A percentile compares a stretch with the other conserved stretches of the same genome.
phyloP scores from a whole-genome alignment of 1,140 invertebrate species.

The Samia ricini region DNA sequence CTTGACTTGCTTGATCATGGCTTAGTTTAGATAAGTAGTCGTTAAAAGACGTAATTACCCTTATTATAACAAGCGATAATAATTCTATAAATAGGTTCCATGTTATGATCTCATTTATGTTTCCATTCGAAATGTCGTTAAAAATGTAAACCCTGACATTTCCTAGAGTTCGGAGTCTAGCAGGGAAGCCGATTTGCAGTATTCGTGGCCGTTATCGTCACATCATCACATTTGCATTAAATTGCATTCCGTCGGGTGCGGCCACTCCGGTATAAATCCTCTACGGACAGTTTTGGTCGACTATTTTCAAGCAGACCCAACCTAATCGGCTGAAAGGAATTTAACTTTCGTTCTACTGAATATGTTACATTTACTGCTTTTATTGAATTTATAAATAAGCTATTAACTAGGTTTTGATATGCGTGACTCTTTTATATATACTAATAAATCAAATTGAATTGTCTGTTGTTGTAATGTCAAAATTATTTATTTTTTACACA shows the following conservation, averaged over 20 bases:
- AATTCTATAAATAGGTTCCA: too few species aligned
- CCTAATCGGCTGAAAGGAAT: not conserved
- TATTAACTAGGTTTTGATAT: too few species aligned
- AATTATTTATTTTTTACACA: too few species aligned
- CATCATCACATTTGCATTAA: slow-evolving; percentile 57
- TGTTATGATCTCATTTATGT: too few species aligned
- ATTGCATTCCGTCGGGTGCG: slow-evolving; percentile 37
- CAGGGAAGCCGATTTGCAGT: not conserved
- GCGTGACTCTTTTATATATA: too few species aligned
- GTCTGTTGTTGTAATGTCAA: too few species aligned
- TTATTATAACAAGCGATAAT: too few species aligned
- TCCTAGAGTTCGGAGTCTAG: slow-evolving; percentile 7
- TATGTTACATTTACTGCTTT: not conserved
- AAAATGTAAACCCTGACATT: slow-evolving; percentile 31
- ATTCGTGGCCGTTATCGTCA: slow-evolving; percentile 27
- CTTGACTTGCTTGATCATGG: too few species aligned
- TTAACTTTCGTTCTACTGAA: not conserved
- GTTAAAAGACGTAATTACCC: too few species aligned
- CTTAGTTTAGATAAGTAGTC: too few species aligned
- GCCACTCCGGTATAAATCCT: slow-evolving; percentile 16
- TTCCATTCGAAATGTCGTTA: not conserved
- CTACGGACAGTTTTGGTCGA: slow-evolving; percentile 9
- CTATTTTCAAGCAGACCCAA: slow-evolving; percentile 11
- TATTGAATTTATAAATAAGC: not conserved
- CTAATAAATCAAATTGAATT: too few species aligned